A percentile compares a stretch with the other conserved stretches of the same genome.
phyloP scores from a whole-genome alignment of 2,113 vertebrate genomes.

The Zapornia atra region DNA sequence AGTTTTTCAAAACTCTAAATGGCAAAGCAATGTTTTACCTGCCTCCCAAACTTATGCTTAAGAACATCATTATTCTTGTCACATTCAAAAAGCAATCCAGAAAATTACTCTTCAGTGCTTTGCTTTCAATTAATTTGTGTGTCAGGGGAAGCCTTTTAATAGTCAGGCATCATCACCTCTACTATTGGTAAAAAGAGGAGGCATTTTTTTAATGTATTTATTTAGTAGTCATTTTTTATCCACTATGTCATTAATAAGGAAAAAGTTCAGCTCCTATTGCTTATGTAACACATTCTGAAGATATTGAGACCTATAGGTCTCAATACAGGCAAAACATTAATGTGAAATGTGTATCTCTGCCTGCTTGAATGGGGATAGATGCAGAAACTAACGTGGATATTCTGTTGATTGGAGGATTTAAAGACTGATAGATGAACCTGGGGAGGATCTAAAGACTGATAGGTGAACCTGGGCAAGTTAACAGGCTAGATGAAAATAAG shows the following conservation, averaged over 20 bases:
- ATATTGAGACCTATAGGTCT: neutral
- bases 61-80: neutral
- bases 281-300: neutral
- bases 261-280: neutral
- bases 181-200: neutral
- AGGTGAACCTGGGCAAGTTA: neutral
- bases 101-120: neutral
- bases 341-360: neutral
- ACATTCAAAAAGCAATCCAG: neutral
- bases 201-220: neutral
- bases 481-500: neutral
- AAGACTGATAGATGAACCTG: neutral
- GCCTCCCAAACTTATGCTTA: accelerated
- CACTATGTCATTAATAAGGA: neutral
- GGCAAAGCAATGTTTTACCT: neutral
- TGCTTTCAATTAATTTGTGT: neutral
- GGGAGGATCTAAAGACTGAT: accelerated
- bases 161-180: neutral
- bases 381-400: neutral
- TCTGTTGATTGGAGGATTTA: neutral
- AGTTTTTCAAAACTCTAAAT: neutral
- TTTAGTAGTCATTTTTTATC: neutral
- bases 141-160: neutral
- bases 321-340: neutral
- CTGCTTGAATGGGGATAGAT: neutral